Evolutionary conservation across 2,888 invertebrate species (phyloP).

Genomic region (Cybosia mesomella): DNA sequence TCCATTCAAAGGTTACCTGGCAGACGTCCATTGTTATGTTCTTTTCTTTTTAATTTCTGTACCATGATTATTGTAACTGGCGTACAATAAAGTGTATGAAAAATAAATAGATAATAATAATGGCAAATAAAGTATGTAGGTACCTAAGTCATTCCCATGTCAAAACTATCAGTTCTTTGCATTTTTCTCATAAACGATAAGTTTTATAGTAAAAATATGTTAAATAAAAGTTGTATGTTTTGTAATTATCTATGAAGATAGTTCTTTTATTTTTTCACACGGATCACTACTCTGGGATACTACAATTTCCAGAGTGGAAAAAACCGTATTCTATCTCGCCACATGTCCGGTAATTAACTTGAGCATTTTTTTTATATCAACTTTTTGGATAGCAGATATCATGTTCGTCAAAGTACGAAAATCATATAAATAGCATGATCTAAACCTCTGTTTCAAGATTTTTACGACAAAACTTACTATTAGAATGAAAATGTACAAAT

Average conservation of each 20-base stretch:
- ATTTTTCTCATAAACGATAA: not conserved
- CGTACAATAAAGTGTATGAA: too few species aligned
- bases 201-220: conserved; percentile 1
- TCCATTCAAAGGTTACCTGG: too few species aligned
- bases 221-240: not conserved
- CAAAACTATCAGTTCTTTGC: not conserved
- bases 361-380: not conserved
- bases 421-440: too few species aligned
- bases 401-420: too few species aligned
- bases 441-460: too few species aligned
- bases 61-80: too few species aligned
- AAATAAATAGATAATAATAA: too few species aligned
- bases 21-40: too few species aligned
- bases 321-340: not conserved
- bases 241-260: not conserved
- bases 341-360: not conserved
- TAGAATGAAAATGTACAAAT: too few species aligned
- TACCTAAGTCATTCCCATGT: not conserved
- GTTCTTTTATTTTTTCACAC: not conserved
- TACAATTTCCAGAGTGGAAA: not conserved
- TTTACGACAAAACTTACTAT: too few species aligned
- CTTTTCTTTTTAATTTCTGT: too few species aligned
- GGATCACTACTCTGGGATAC: not conserved
- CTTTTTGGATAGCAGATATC: too few species aligned
- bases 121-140: not conserved